These are phyloP conservation scores for Scaptodrosophila lebanonensis DNA, from an alignment of 1,140 invertebrate species.

Conservation along the genomic window DNA sequence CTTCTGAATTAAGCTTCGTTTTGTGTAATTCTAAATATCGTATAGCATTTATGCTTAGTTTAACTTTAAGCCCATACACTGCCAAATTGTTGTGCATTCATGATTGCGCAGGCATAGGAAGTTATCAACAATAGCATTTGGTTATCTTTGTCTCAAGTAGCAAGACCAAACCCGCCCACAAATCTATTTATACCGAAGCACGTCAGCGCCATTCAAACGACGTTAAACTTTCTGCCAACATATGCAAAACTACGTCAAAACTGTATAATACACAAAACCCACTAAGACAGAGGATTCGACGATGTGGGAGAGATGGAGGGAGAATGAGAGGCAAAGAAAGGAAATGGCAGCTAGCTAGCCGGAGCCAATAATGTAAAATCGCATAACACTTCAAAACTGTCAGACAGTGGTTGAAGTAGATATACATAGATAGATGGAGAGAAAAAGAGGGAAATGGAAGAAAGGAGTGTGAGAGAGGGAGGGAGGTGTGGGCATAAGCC, in stretches of 20 bases:
- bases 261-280: conserved; percentile 30
- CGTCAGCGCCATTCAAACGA: conserved; percentile 16
- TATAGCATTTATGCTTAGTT: too few relatives aligned
- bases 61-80: too few relatives aligned
- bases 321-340: background rate
- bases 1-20: too few relatives aligned
- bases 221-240: conserved; percentile 36
- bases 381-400: conserved; percentile 66
- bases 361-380: conserved; percentile 70
- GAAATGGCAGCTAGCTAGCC: conserved; percentile 9
- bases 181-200: conserved; percentile 37
- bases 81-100: too few relatives aligned
- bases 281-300: background rate
- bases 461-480: background rate
- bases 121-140: conserved; percentile 18
- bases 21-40: too few relatives aligned
- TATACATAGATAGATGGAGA: background rate
- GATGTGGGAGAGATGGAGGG: background rate
- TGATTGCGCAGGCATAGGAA: background rate
- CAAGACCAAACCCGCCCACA: conserved; percentile 17
- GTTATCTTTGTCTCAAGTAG: conserved; percentile 12
- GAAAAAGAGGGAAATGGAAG: background rate
- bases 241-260: conserved; percentile 49
- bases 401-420: conserved; percentile 19
- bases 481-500: conserved; percentile 42